Conservation (phyloP, 2,888 invertebrate genomes). For the Frankliniella fusca region DNA sequence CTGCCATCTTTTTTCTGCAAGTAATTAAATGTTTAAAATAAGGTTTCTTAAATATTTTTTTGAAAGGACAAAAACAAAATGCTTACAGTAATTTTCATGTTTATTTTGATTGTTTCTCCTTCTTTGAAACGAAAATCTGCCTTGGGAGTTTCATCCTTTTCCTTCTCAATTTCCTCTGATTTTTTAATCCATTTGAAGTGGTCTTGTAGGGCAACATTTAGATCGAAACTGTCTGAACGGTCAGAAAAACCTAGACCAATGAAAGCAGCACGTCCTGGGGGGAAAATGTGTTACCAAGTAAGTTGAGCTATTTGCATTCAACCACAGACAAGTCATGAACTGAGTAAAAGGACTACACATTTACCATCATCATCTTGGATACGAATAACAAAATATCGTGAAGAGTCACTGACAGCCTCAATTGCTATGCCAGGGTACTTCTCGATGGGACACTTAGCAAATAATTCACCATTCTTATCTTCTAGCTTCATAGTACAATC, state of each 20-base stretch:
- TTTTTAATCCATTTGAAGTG: constrained; percentile 93
- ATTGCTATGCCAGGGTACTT: constrained; percentile 91
- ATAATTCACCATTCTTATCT: constrained; percentile 90
- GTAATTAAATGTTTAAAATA: constrained; percentile 26
- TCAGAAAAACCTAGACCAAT: constrained; percentile 97
- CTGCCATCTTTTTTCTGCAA: constrained; percentile 81
- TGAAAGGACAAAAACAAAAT: constrained; percentile 9
- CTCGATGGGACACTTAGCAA: constrained; percentile 95
- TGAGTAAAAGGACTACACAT: constrained; percentile 31
- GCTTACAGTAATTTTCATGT: constrained; percentile 89
- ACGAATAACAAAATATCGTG: constrained; percentile 92
- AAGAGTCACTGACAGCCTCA: constrained; percentile 95
- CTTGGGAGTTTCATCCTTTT: constrained; percentile 62
- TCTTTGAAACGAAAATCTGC: constrained; percentile 96
- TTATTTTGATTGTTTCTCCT: constrained; percentile 98
- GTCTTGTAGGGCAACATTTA: constrained; percentile 97
- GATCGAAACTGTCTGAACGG: constrained; percentile 96
- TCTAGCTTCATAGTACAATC: constrained; percentile 88
- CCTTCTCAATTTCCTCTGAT: constrained; percentile 72
- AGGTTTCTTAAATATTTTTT: constrained; percentile 4
- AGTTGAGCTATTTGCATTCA: constrained; percentile 27
- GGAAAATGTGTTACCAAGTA: constrained; percentile 35
- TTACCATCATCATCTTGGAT: constrained; percentile 91
- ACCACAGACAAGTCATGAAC: not conserved
- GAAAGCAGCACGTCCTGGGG: constrained; percentile 76